Conservation (phyloP, 2,113 vertebrate genomes). For the Pollimyrus isidori region DNA sequence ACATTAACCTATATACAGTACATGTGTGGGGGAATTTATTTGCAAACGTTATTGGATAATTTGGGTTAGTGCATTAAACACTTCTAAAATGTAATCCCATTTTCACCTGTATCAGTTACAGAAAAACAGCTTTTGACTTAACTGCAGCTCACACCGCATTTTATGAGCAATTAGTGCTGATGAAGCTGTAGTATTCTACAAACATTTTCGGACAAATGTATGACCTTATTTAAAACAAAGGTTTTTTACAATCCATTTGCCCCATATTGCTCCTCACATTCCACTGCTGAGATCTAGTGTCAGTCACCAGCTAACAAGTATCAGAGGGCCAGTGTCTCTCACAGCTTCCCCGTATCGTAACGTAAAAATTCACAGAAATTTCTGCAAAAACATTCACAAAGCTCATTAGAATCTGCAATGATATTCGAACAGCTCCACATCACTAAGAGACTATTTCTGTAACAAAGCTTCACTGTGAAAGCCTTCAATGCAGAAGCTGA, state of each 20-base stretch:
- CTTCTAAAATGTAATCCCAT: neutral
- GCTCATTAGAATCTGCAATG: neutral
- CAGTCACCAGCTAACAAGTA: neutral
- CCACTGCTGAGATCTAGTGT: neutral
- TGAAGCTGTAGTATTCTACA: neutral
- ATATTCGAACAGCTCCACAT: neutral
- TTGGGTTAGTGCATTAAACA: neutral
- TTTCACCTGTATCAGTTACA: neutral
- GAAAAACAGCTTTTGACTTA: neutral
- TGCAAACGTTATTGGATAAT: neutral
- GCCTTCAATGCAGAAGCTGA: neutral
- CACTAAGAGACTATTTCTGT: neutral
- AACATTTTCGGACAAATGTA: neutral
- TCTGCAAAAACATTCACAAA: neutral
- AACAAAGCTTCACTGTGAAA: neutral
- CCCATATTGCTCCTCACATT: neutral
- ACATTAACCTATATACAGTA: neutral
- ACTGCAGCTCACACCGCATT: neutral
- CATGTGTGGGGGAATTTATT: neutral
- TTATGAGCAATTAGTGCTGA: neutral
- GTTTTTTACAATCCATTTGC: neutral
- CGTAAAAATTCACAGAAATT: neutral
- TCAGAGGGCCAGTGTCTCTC: neutral
- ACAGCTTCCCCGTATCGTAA: neutral
- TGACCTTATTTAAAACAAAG: neutral